Percentiles rank a stretch among this genome's conserved stretches.
Evolutionary conservation across 2,113 vertebrate genomes (phyloP).

Genomic region (Mystacornis crossleyi): DNA sequence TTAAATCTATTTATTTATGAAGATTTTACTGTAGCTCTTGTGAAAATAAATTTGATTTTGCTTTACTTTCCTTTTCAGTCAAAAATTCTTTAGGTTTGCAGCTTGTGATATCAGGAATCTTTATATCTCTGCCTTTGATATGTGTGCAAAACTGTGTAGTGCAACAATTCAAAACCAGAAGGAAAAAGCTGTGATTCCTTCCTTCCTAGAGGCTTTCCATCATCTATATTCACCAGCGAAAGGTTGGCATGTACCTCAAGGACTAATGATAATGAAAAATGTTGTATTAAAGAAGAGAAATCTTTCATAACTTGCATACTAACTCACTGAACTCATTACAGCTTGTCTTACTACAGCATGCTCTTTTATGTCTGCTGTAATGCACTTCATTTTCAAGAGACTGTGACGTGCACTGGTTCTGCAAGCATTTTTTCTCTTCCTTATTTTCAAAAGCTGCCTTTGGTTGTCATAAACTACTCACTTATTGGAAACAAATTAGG

Average conservation of each 20-base stretch:
- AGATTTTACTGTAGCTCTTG: neutral
- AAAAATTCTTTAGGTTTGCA: neutral
- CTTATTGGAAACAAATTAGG: slow-evolving; percentile 28
- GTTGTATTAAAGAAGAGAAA: slow-evolving; percentile 49
- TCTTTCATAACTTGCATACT: slow-evolving; percentile 57
- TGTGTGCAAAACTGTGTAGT: neutral
- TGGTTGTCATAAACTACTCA: slow-evolving; percentile 23
- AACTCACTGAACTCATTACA: slow-evolving; percentile 62
- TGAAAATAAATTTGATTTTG: neutral
- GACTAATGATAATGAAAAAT: slow-evolving; percentile 70
- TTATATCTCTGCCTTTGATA: neutral
- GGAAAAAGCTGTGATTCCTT: neutral
- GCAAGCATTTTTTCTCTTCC: neutral
- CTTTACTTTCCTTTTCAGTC: neutral
- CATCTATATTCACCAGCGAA: slow-evolving; percentile 36
- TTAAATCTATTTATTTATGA: neutral
- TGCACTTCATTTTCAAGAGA: slow-evolving; percentile 51
- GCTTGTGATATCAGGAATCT: neutral
- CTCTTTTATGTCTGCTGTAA: slow-evolving; percentile 25
- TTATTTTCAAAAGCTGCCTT: slow-evolving; percentile 39
- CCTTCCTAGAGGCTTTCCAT: slow-evolving; percentile 16
- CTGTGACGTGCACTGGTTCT: slow-evolving; percentile 32
- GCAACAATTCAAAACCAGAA: neutral
- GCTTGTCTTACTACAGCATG: slow-evolving; percentile 33
- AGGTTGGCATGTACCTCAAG: slow-evolving; percentile 38